phyloP scores from a whole-genome alignment of 2,113 vertebrate species.

The Rana temporaria region DNA sequence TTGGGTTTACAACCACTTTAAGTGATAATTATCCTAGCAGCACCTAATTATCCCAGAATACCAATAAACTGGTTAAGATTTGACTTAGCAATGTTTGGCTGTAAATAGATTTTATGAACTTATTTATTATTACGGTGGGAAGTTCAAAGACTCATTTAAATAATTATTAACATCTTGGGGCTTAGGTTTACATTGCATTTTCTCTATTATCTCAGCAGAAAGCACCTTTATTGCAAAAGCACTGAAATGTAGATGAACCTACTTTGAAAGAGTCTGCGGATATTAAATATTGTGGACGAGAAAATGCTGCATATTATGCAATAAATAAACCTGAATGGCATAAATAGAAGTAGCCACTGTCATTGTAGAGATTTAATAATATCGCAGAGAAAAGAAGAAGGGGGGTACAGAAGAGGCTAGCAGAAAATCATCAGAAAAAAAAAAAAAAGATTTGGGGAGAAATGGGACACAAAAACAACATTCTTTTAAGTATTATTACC shows the following conservation, averaged over 20 bases:
- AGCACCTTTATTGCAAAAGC: conserved; percentile 1
- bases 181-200: conserved; percentile 16
- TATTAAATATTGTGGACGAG: conserved; percentile 39
- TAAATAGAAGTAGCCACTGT: conserved; percentile 38
- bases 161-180: conserved; percentile 5
- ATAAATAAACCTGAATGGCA: conserved; percentile 35
- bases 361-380: conserved; percentile 34
- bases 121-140: not conserved
- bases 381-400: not conserved
- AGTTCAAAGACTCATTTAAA: conserved; percentile 7
- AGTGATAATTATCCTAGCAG: not conserved
- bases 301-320: conserved; percentile 24
- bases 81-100: not conserved
- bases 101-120: not conserved
- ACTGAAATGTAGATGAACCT: conserved; percentile 33
- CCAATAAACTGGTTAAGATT: not conserved
- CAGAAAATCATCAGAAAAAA: not conserved
- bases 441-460: conserved; percentile 14
- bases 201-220: conserved; percentile 20
- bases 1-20: too few species aligned
- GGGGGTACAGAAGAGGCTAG: not conserved
- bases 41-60: not conserved
- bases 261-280: conserved; percentile 29
- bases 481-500: conserved; percentile 71
- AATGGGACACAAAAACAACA: conserved; percentile 50